Percentiles rank a stretch among this genome's conserved stretches.
Conservation (phyloP, 2,797 vertebrate species). For the Falco columbarius region DNA sequence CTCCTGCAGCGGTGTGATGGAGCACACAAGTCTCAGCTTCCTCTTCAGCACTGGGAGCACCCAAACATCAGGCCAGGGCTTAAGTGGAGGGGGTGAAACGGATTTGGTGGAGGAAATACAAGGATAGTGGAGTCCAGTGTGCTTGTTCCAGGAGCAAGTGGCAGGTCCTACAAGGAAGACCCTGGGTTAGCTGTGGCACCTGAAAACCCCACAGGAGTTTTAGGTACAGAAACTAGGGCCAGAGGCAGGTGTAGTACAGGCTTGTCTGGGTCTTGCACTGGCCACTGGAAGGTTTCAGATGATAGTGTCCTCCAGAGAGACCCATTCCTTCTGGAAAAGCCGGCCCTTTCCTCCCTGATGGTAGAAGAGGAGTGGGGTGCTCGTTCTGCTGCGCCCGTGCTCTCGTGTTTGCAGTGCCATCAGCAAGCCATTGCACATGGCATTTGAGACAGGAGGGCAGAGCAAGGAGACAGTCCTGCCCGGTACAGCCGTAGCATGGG, state of each 20-base stretch:
- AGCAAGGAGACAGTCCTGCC: background rate
- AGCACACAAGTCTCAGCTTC: background rate
- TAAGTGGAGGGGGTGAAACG: background rate
- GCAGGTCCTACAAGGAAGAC: background rate
- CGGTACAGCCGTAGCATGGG: background rate
- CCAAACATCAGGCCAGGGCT: background rate
- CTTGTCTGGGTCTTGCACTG: background rate
- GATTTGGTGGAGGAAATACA: background rate
- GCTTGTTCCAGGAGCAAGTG: background rate
- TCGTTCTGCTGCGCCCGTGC: fast-evolving
- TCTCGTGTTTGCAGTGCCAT: background rate
- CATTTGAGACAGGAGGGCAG: background rate
- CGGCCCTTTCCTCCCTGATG: background rate
- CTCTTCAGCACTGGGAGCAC: background rate
- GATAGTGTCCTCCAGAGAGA: background rate
- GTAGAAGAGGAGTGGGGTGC: background rate
- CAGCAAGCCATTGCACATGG: background rate
- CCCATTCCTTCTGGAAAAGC: background rate
- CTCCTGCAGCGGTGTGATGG: background rate
- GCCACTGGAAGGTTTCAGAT: background rate
- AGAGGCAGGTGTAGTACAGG: background rate
- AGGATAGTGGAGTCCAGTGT: background rate
- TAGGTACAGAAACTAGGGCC: background rate
- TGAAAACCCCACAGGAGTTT: background rate
- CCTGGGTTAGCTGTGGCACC: background rate